Conservation (phyloP, 2,888 invertebrate genomes). For the Diaphora mendica region DNA sequence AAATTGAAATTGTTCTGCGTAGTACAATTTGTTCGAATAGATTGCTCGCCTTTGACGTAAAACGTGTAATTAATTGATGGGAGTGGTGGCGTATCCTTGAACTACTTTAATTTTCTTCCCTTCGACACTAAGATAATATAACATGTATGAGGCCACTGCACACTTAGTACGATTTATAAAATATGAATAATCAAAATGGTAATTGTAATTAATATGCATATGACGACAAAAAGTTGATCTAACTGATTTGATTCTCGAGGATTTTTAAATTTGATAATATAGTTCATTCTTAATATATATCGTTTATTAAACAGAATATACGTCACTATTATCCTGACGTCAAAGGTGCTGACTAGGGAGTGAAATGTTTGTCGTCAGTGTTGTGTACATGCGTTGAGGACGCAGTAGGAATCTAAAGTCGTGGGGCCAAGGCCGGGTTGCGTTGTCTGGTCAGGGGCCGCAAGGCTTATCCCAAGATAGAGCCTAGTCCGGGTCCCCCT, state of each 20-base stretch:
- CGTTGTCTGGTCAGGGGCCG: too few species aligned
- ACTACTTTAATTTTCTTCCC: constrained; percentile 17
- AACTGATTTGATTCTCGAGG: not conserved
- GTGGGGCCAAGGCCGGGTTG: too few species aligned
- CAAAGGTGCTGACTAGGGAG: not conserved
- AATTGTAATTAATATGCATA: not conserved
- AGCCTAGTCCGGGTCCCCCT: too few species aligned
- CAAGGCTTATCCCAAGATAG: too few species aligned
- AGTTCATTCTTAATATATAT: not conserved
- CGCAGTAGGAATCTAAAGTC: too few species aligned
- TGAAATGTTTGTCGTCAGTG: too few species aligned
- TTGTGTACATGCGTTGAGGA: too few species aligned
- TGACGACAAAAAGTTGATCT: not conserved
- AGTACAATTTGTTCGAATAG: constrained; percentile 1
- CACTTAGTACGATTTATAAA: not conserved
- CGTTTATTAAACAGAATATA: not conserved
- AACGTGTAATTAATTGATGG: constrained; percentile 40
- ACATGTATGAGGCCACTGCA: not conserved
- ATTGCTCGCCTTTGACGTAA: constrained; percentile 31
- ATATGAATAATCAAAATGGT: not conserved
- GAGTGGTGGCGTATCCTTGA: constrained; percentile 23
- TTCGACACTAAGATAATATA: constrained; percentile 2
- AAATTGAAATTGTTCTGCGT: not conserved
- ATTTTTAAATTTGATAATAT: not conserved
- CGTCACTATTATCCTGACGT: constrained; percentile 10